These are phyloP conservation scores for Atopsyche davidsoni DNA, from an alignment of 1,140 invertebrate genomes.

Conservation along the genomic window DNA sequence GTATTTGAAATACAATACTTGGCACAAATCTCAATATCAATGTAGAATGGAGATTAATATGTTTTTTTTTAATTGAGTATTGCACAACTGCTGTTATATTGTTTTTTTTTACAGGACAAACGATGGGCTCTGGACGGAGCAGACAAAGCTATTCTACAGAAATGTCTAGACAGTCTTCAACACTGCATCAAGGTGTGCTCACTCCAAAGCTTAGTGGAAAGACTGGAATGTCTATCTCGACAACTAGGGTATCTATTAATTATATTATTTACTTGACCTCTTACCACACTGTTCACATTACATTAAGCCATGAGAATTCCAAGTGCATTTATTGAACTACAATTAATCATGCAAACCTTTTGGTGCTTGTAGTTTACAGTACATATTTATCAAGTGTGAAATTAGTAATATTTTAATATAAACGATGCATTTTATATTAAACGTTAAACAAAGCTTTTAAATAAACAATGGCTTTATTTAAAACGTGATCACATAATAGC, in stretches of 20 bases:
- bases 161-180: constrained; percentile 86
- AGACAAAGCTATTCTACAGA: constrained; percentile 79
- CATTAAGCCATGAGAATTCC: constrained; percentile 17
- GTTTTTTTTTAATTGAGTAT: constrained; percentile 6
- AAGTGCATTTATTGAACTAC: no score
- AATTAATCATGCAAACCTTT: no score
- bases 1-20: no score
- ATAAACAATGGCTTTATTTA: no score
- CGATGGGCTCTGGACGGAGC: constrained; percentile 72
- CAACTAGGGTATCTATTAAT: constrained; percentile 67
- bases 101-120: constrained; percentile 61
- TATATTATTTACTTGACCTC: neutral
- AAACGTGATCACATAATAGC: no score
- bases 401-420: no score
- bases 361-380: no score
- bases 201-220: constrained; percentile 84
- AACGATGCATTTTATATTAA: no score
- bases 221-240: constrained; percentile 82
- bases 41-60: neutral
- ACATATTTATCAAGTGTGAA: no score
- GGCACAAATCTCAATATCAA: no score
- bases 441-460: no score
- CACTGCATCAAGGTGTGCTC: constrained; percentile 91
- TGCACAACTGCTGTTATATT: constrained; percentile 18
- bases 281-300: neutral